Evolutionary conservation across 2,888 invertebrate species (phyloP), one percentile per base, ranked within the genome.

Genomic region (Drosophila merina): DNA sequence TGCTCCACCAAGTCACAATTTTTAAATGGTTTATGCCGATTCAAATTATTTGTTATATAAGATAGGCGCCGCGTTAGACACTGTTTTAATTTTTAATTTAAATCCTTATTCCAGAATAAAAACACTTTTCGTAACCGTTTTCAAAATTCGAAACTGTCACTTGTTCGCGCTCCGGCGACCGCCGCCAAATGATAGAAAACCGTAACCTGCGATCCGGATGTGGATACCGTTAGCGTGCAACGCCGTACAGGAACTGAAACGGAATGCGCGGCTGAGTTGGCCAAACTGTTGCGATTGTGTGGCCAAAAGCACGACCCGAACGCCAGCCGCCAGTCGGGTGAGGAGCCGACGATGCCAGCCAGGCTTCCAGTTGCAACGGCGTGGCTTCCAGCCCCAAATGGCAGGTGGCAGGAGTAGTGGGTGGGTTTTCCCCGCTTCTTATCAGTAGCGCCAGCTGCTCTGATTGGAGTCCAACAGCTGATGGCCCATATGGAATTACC

Each of bases 201-300:
- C 25, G 62, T 52, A 56, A 28, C 26, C 44, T 33, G 42, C 55
- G 45, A 25, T 54, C 44, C 59, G 56, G 56, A 54, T 50, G 45
- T 40, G 33, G 67, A 48, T 66, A 86, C 80, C 84, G 88, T 75
- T 72, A 71, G 72, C 78, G 68, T 76, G 69, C 69, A 78, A 77
- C 73, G 88, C 76, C 88, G 76, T 80, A 76, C 84, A 88, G 88
- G 86, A 84, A 88, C 84, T 84, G 84, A 87, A 70, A 45, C 38
- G 47, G 64, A 70, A 70, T 54, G 66, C 47, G 49, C 68, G 58
- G 74, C 60, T 69, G 31, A 45, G 62, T 40, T 40, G 64, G 68
- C 77, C 86, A 83, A 87, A 74, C 87, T 74, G 87, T 84, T 86
- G 85, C 85, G 70, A 68, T 30, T 25, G 55, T 45, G 58, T 50